A percentile compares a stretch with the other conserved stretches of the same genome.
These are phyloP conservation scores for Aphidius gifuensis DNA, from an alignment of 1,140 invertebrate species.

Conservation along the genomic window DNA sequence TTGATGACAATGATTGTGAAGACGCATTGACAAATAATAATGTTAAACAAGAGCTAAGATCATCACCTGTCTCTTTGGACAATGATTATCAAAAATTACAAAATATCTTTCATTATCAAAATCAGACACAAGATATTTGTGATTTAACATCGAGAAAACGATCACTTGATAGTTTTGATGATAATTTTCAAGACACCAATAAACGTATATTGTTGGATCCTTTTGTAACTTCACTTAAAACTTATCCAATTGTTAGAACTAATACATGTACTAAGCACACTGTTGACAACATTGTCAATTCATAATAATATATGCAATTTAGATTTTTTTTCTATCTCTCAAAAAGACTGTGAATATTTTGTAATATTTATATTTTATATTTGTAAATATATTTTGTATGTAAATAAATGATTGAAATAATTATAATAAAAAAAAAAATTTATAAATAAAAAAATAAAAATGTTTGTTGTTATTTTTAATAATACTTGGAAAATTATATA, in stretches of 20 bases:
- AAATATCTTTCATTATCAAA: constrained; percentile 13
- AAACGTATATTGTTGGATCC: constrained; percentile 17
- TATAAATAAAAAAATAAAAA: background rate
- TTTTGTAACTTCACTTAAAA: constrained; percentile 15
- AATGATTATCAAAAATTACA: constrained; percentile 10
- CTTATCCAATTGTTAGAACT: constrained; percentile 16
- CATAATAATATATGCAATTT: constrained; percentile 31
- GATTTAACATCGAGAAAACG: constrained; percentile 17
- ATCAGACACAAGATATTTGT: constrained; percentile 3
- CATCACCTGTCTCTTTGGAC: constrained; percentile 4
- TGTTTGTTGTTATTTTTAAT: constrained; percentile 8
- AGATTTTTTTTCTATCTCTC: too few relatives aligned
- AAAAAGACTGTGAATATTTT: too few relatives aligned
- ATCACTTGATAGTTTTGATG: constrained; percentile 14
- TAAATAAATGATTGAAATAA: background rate
- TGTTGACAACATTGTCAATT: constrained; percentile 52
- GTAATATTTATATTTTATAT: too few relatives aligned
- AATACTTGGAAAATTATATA: constrained; percentile 3
- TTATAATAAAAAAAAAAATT: too few relatives aligned
- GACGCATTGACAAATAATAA: constrained; percentile 3
- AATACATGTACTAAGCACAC: constrained; percentile 48
- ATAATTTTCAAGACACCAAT: constrained; percentile 10
- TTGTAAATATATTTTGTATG: too few relatives aligned
- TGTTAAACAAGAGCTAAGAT: constrained; percentile 7
- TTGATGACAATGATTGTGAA: constrained; percentile 15